Base-by-base conservation (phyloP, 2,113 vertebrate species). In the Podilymbus podiceps region DNA sequence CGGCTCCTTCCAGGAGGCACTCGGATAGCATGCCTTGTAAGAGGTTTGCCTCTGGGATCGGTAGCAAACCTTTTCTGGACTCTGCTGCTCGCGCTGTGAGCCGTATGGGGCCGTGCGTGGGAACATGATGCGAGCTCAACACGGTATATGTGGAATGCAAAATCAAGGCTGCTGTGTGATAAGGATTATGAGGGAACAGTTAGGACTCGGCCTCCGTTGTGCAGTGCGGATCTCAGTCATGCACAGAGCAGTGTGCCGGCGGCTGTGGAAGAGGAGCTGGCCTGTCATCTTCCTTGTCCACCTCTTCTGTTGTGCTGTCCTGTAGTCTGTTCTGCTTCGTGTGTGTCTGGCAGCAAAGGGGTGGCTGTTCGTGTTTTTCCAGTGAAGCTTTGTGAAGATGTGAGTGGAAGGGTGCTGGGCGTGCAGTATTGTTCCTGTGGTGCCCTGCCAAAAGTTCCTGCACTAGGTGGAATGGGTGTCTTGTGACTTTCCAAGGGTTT, bases 401-500 rank as follows among this genome's bases (percentile, higher is more conserved):
- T 5, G 38, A 42, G 38, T 0, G 0, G 31, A 80, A 11, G 25
- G 31, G 23, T 62, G 62, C 46, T 22, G 40, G 5, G n/a, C 4
- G 8, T 49, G 47, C 21, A 53, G 50, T 46, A 85, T n/a, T 2
- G 0, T 42, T 75, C 62, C 60, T 35, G 7, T 8, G 7, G 27
- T 49, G 53, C 52, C 49, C 62, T 85, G 69, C 50, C 55, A 85
- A 56, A 91, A 72, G 30, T 42, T 25, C 55, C n/a, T 1, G 8
- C 38, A 5, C 60, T 47, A 12, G 27, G 66, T 89, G 95, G 40
- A 93, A 66, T 17, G 38, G 55, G 20, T 69, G 49, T 79, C 94
- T 92, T 75, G 94, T 97, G 95, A 95, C 88, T 96, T 96, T 94
- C 96, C 94, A 82, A 28, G n/a, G 31, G 44, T 96, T 94, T 87